Conservation (phyloP, 2,888 invertebrate genomes). For the Drosophila ustulata region DNA sequence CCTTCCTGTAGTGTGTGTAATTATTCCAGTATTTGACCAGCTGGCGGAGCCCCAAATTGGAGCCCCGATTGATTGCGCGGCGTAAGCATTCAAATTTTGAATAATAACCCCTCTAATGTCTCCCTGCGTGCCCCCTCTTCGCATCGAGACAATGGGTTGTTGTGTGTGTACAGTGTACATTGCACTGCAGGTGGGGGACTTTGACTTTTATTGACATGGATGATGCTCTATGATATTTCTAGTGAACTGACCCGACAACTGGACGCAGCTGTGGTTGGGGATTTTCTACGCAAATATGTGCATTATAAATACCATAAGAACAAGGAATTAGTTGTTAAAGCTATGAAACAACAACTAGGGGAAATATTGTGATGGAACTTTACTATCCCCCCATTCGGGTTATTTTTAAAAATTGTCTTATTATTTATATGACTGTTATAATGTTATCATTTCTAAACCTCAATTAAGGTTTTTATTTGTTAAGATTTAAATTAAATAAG, state of each 20-base stretch:
- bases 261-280: slow-evolving; percentile 35
- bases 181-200: slow-evolving; percentile 55
- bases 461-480: too few relatives aligned
- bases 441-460: too few relatives aligned
- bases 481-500: too few relatives aligned
- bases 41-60: slow-evolving; percentile 42
- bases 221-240: slow-evolving; percentile 35
- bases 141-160: slow-evolving; percentile 12
- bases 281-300: slow-evolving; percentile 28
- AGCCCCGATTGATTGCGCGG: slow-evolving; percentile 53
- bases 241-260: slow-evolving; percentile 29
- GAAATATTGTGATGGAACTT: neutral
- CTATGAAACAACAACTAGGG: slow-evolving; percentile 1
- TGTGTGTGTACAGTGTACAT: slow-evolving; percentile 14
- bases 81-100: slow-evolving; percentile 55
- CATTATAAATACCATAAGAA: slow-evolving; percentile 23
- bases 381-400: neutral
- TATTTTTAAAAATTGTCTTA: neutral
- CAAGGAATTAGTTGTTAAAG: slow-evolving; percentile 29
- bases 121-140: neutral
- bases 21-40: slow-evolving; percentile 54
- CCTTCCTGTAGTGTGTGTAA: slow-evolving; percentile 3
- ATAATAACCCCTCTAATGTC: slow-evolving; percentile 36
- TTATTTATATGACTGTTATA: too few relatives aligned
- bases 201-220: slow-evolving; percentile 30